phyloP scores from a whole-genome alignment of 1,140 invertebrate species.

The Psilanteris sp. region DNA sequence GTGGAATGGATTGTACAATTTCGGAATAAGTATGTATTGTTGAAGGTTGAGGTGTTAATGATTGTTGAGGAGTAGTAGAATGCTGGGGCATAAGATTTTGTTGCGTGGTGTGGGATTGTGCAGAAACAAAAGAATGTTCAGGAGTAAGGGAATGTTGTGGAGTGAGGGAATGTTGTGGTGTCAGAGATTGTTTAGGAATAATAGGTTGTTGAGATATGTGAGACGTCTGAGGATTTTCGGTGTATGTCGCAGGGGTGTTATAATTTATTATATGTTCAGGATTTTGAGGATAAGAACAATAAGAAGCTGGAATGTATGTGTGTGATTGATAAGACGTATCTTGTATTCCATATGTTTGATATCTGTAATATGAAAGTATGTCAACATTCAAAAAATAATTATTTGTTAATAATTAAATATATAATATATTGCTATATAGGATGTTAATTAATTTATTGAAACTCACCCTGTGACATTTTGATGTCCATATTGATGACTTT shows the following conservation, averaged over 20 bases:
- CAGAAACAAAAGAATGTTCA: not conserved
- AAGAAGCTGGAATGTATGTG: slow-evolving; percentile 18
- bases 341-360: slow-evolving; percentile 17
- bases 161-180: not conserved
- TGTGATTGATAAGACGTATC: slow-evolving; percentile 21
- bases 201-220: not conserved
- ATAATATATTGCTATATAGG: too few species aligned
- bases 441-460: not conserved
- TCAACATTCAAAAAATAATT: too few species aligned
- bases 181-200: not conserved
- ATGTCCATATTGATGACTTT: slow-evolving; percentile 23
- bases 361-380: not conserved
- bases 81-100: slow-evolving; percentile 1
- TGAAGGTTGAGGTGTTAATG: not conserved
- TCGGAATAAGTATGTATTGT: not conserved
- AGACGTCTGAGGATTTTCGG: slow-evolving; percentile 12
- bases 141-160: not conserved
- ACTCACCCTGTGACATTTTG: slow-evolving; percentile 24
- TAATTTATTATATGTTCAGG: slow-evolving; percentile 12
- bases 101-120: not conserved
- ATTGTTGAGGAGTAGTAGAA: not conserved
- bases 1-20: slow-evolving; percentile 1
- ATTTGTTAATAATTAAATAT: too few species aligned
- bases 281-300: slow-evolving; percentile 14
- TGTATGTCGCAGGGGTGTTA: not conserved